Percentiles rank a stretch among this genome's conserved stretches.
Conservation (phyloP, 2,888 invertebrate genomes). For the Embidobia sp. region DNA sequence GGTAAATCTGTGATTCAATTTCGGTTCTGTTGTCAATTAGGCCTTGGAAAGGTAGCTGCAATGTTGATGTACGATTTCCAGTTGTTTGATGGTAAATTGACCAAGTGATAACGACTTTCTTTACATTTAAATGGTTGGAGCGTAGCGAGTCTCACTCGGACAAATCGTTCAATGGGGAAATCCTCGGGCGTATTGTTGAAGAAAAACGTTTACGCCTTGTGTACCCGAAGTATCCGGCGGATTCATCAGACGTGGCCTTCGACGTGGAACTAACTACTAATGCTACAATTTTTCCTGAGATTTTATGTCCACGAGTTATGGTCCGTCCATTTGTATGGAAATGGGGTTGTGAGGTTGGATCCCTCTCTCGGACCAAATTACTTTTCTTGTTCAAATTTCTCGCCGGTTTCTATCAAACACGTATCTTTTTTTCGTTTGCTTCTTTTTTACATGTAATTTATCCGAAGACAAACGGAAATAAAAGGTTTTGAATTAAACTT, state of each 20-base stretch:
- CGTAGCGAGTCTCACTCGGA: too few species aligned
- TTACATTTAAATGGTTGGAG: too few species aligned
- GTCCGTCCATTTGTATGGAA: constrained; percentile 76
- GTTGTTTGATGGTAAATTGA: too few species aligned
- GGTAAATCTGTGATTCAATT: constrained; percentile 20
- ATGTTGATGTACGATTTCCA: too few species aligned
- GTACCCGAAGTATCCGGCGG: constrained; percentile 75
- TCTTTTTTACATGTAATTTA: background rate
- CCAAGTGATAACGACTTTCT: too few species aligned
- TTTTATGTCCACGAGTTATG: constrained; percentile 75
- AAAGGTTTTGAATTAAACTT: too few species aligned
- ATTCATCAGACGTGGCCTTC: constrained; percentile 74
- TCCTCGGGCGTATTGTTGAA: constrained; percentile 48
- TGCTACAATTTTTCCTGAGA: constrained; percentile 75
- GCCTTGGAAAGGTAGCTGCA: too few species aligned
- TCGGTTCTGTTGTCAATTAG: too few species aligned
- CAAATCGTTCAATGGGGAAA: constrained; percentile 33
- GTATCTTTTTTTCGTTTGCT: constrained; percentile 24
- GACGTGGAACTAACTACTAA: constrained; percentile 80
- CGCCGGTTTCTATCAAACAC: constrained; percentile 59
- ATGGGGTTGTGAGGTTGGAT: constrained; percentile 69
- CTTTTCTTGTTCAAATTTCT: constrained; percentile 63
- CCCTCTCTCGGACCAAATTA: constrained; percentile 65
- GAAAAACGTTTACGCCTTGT: constrained; percentile 67
- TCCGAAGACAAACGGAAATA: background rate